Evolutionary conservation across 2,888 invertebrate genomes (phyloP), one percentile per base, ranked within the genome.

Genomic region (Blastobasis lacticolella): DNA sequence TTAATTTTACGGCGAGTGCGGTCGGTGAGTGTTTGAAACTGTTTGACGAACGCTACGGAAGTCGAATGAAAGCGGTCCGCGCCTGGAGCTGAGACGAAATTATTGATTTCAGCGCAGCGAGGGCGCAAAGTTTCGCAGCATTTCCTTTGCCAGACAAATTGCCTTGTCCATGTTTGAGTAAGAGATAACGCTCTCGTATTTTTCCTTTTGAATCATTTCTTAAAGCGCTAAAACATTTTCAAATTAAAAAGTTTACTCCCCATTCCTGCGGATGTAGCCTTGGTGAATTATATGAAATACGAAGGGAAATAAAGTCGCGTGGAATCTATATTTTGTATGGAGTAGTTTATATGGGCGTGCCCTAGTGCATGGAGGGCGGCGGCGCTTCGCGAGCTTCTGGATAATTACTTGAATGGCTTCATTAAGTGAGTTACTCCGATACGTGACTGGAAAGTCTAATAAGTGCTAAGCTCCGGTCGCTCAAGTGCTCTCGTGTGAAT

Each of bases 61-160:
- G 41, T 37, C 7, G 41, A 41, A 37, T 41, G 10, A 38, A 41
- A 41, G 48, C 41, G 10, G 40, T 56, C 54, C 57, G 60, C 58
- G 56, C 61, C 62, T 60, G 63, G 62, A 64, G 58, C 62, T 62
- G 78, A 81, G 81, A 81, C 78, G 70, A 73, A 76, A 72, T 79
- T 86, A 86, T 85, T 78, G 84, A 86, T 85, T 83, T 78, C 69
- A 72, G 73, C 73, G 74, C 74, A 72, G 69, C 69, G 67, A 60
- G 65, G 67, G 71, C 71, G 71, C 66, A 69, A 83, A 81, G 76
- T 82, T 80, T 78, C 77, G 78, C 78, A 75, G 76, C 67, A 67
- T 64, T 71, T 75, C 68, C 73, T 72, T 73, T 66, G 64, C 66
- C 67, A 67, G 66, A 71, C 69, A 72, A 76, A 74, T 74, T 75